Conservation (phyloP, 2,888 invertebrate species). For the Drosophila villosipedis region DNA sequence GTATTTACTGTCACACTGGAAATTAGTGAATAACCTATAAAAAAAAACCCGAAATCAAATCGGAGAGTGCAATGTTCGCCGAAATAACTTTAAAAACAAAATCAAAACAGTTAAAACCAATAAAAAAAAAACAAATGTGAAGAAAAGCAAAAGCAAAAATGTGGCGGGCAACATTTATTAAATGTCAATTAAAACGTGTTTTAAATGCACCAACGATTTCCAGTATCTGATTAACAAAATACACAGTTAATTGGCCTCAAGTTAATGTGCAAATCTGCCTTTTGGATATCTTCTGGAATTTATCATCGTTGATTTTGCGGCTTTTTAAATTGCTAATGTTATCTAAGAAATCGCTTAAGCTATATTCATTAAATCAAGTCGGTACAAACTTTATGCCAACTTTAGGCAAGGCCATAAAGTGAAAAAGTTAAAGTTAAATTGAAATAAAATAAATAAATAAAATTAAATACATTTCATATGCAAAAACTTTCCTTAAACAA, state of each 20-base stretch:
- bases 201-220: constrained; percentile 63
- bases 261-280: constrained; percentile 26
- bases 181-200: constrained; percentile 79
- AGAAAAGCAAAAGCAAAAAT: constrained; percentile 45
- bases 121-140: constrained; percentile 24
- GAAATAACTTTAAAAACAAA: constrained; percentile 39
- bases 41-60: constrained; percentile 7
- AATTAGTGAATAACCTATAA: constrained; percentile 24
- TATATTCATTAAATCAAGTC: constrained; percentile 32
- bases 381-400: constrained; percentile 14
- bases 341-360: constrained; percentile 3
- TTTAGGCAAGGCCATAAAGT: constrained; percentile 25
- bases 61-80: constrained; percentile 59
- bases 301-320: constrained; percentile 9
- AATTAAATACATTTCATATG: constrained; percentile 14
- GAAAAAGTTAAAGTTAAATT: constrained; percentile 11
- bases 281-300: constrained; percentile 19
- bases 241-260: constrained; percentile 56
- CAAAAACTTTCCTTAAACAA: constrained; percentile 18
- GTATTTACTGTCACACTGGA: constrained; percentile 13
- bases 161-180: constrained; percentile 69
- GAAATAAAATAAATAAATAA: constrained; percentile 1
- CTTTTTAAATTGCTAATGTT: background rate
- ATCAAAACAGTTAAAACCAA: constrained; percentile 68
- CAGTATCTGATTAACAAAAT: constrained; percentile 22